These are phyloP conservation scores for Aleiodes leptofemur DNA, from an alignment of 2,888 invertebrate species.

Conservation along the genomic window DNA sequence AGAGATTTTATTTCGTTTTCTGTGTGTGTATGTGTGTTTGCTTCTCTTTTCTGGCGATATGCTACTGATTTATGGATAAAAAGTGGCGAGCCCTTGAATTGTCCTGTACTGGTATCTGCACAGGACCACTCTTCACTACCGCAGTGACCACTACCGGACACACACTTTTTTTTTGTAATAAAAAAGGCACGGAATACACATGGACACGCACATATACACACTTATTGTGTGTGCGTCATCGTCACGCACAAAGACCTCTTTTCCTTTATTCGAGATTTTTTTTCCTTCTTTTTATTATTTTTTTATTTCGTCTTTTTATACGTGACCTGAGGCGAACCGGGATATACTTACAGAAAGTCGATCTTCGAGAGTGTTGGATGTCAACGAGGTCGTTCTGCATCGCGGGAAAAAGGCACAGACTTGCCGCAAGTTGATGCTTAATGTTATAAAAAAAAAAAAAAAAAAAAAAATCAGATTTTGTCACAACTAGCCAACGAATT, in stretches of 20 bases:
- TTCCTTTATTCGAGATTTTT: too few species aligned
- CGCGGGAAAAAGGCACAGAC: background rate
- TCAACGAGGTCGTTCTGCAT: conserved; percentile 27
- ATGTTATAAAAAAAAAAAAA: background rate
- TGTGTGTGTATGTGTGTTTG: background rate
- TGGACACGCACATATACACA: background rate
- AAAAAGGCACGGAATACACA: background rate
- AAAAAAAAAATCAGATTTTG: background rate
- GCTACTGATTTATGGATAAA: background rate
- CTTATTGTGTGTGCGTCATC: conserved; percentile 2
- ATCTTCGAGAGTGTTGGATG: conserved; percentile 7
- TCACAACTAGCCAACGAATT: too few species aligned
- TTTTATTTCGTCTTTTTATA: background rate
- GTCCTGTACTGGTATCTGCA: background rate
- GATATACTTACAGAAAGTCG: conserved; percentile 23
- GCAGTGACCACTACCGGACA: conserved; percentile 11
- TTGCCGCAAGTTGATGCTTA: background rate
- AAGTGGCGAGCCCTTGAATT: background rate
- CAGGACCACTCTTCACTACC: background rate
- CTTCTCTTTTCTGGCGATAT: background rate
- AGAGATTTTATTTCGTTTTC: too few species aligned
- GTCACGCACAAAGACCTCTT: conserved; percentile 21
- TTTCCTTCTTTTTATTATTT: background rate
- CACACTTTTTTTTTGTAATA: background rate
- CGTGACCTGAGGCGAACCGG: conserved; percentile 12